These are phyloP conservation scores for Sebastolobus alascanus DNA, from an alignment of 2,797 vertebrate genomes.

Conservation along the genomic window DNA sequence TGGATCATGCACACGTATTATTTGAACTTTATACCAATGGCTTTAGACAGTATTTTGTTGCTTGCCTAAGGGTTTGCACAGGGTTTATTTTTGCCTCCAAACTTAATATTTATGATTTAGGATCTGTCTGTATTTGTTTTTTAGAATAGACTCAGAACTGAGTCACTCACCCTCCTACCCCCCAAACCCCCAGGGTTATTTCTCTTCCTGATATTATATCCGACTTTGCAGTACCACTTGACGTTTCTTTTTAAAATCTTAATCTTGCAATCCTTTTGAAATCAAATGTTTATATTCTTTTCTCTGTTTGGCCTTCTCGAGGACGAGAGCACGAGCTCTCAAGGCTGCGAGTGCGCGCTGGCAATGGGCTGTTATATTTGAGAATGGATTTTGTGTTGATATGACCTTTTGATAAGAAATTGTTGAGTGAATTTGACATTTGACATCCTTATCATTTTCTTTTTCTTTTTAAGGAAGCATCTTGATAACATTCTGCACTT, in stretches of 20 bases:
- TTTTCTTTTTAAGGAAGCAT: slow-evolving; percentile 28
- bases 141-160: neutral
- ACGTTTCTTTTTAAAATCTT: neutral
- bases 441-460: slow-evolving; percentile 52
- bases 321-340: neutral
- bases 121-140: slow-evolving; percentile 39
- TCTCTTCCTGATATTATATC: slow-evolving; percentile 25
- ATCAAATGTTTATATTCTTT: slow-evolving; percentile 32
- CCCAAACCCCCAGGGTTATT: slow-evolving; percentile 8
- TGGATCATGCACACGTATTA: neutral
- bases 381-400: slow-evolving; percentile 61
- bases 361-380: slow-evolving; percentile 58
- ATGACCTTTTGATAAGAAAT: slow-evolving; percentile 72
- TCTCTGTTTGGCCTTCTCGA: slow-evolving; percentile 29
- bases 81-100: slow-evolving; percentile 21
- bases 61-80: slow-evolving; percentile 8
- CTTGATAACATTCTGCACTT: neutral
- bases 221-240: neutral
- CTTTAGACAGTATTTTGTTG: slow-evolving; percentile 6
- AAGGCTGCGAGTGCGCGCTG: slow-evolving; percentile 9
- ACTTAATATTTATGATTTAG: slow-evolving; percentile 51
- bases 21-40: neutral
- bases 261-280: slow-evolving; percentile 35
- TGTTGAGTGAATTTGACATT: slow-evolving; percentile 59
- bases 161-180: slow-evolving; percentile 1